Evolutionary conservation across 2,113 vertebrate species (phyloP).

Genomic region (Anarrhichthys ocellatus): DNA sequence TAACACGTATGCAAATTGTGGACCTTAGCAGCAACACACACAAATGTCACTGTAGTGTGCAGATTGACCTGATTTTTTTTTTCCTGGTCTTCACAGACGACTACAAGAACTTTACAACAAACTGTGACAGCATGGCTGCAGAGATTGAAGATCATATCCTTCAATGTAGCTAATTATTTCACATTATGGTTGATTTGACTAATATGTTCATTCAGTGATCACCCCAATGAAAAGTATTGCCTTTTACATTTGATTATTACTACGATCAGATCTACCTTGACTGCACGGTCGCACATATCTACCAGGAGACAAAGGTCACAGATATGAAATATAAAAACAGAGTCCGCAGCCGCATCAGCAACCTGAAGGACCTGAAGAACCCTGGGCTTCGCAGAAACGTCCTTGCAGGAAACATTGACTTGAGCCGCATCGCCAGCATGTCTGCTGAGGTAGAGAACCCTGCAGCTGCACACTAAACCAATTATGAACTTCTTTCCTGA

Average conservation of each 20-base stretch:
- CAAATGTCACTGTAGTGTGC: not conserved
- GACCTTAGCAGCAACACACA: not conserved
- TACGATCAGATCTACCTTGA: constrained; percentile 67
- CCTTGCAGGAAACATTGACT: constrained; percentile 87
- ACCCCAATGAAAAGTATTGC: not conserved
- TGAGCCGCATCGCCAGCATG: constrained; percentile 92
- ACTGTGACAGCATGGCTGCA: constrained; percentile 94
- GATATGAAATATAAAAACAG: constrained; percentile 99
- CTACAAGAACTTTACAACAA: constrained; percentile 90
- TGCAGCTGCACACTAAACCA: too few relatives aligned
- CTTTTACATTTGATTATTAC: not conserved
- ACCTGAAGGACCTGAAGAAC: constrained; percentile 98
- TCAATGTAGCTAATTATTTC: not conserved
- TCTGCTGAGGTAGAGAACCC: constrained; percentile 88
- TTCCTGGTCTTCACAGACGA: constrained; percentile 82
- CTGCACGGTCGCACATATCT: constrained; percentile 88
- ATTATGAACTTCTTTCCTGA: not conserved
- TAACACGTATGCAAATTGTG: not conserved
- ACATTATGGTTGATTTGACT: not conserved
- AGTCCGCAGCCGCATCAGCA: constrained; percentile 96
- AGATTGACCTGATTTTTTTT: not conserved
- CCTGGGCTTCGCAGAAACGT: constrained; percentile 91
- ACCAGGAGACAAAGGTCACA: constrained; percentile 92
- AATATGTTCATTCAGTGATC: not conserved
- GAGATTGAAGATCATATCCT: constrained; percentile 99